A percentile compares a stretch with the other conserved stretches of the same genome.
These are phyloP conservation scores for Pteropus rufus DNA, from an alignment of 2,797 vertebrate genomes.

Conservation along the genomic window DNA sequence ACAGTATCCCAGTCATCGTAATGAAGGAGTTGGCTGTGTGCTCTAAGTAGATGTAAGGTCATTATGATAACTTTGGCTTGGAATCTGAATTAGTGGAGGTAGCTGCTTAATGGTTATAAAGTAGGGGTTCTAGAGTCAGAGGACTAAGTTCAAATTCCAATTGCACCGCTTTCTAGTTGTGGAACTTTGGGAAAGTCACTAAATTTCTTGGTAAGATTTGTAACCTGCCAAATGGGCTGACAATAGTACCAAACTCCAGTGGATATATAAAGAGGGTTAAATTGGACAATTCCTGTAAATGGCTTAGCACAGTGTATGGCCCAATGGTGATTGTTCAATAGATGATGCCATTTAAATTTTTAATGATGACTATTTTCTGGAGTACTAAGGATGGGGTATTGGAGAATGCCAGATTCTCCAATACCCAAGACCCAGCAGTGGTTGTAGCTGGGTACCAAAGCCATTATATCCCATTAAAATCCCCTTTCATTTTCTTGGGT, in stretches of 20 bases:
- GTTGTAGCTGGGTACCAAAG: background rate
- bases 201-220: background rate
- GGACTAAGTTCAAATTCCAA: background rate
- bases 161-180: background rate
- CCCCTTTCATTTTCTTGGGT: background rate
- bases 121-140: background rate
- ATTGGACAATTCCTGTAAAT: background rate
- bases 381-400: background rate
- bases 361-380: background rate
- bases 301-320: background rate
- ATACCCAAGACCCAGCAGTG: background rate
- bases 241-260: background rate
- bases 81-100: background rate
- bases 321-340: background rate
- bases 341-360: background rate
- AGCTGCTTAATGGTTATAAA: background rate
- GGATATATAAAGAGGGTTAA: background rate
- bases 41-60: background rate
- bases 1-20: background rate
- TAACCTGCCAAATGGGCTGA: background rate
- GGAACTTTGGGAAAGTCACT: background rate
- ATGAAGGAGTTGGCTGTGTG: background rate
- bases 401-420: background rate
- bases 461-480: background rate
- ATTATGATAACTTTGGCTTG: background rate